Base-by-base conservation (phyloP, 2,113 vertebrate genomes). In the Desmodus rotundus region DNA sequence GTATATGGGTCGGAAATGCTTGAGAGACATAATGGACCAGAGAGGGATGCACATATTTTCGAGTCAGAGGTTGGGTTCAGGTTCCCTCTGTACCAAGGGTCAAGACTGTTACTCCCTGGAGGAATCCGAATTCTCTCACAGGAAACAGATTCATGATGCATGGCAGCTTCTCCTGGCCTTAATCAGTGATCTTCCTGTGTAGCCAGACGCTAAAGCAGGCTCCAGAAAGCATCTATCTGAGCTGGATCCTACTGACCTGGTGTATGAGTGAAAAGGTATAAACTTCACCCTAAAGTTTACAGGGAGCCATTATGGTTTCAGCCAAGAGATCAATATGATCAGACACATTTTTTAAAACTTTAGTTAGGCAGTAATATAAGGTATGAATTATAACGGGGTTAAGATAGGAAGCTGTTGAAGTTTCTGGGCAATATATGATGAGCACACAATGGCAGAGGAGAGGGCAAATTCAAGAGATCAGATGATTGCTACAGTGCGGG, bases 101-200 rank as follows among this genome's bases (percentile, higher is more conserved):
- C 63, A 43, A 93, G 95, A 95, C 7, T 26, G 47, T 93, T 97
- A 85, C 41, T 93, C 77, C 36, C 47, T 41, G 41, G 87, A 87
- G 89, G 91, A 97, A 86, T 92, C 20, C 22, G 77, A 82, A 91
- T 85, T 91, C 31, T 90, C 52, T 80, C 83, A 56, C 4, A 86
- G 63, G 82, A 88, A 81, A 82, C 47, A 70, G 72, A 86, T n/a
- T 45, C 86, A 94, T 14, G 76, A 45, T 54, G 17, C 56, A 93
- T 43, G 63, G 68, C 61, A 50, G 56, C 52, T 45, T 96, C 84
- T 82, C 22, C 3, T 58, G 65, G 26, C 31, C 14, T 7, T 56
- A 31, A 31, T 74, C 50, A 31, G 67, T 43, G 77, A 87, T 83
- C 78, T 43, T 92, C 78, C 61, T 52, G 15, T 72, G 41, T 2